A percentile compares a stretch with the other conserved stretches of the same genome.
phyloP scores from a whole-genome alignment of 2,797 vertebrate species.

The Squalus acanthias region DNA sequence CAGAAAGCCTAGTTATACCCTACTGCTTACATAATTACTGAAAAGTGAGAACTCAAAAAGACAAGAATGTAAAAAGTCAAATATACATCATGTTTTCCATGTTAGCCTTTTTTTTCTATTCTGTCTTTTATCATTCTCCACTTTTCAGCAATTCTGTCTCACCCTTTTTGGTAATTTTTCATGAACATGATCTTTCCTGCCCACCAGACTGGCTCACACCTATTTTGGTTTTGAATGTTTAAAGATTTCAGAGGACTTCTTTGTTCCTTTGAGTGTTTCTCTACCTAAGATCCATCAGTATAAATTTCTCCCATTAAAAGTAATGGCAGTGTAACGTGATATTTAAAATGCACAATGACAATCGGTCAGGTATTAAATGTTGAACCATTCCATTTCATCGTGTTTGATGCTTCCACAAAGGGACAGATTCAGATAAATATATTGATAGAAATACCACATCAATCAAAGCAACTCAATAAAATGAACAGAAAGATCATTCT shows the following conservation, averaged over 20 bases:
- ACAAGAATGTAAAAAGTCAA: background rate
- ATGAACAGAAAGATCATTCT: constrained; percentile 19
- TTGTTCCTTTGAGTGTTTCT: background rate
- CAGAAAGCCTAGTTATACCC: background rate
- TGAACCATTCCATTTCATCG: background rate
- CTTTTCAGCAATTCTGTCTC: background rate
- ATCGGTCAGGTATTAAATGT: background rate
- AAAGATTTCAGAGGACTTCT: background rate
- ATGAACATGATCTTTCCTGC: background rate
- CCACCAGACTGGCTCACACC: background rate
- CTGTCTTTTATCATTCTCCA: background rate
- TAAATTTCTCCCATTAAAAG: background rate
- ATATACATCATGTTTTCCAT: background rate
- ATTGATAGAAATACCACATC: background rate
- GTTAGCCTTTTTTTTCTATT: background rate
- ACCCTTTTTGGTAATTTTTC: background rate
- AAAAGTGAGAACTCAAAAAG: background rate
- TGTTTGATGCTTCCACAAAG: background rate
- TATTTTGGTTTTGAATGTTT: background rate
- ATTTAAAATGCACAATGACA: background rate
- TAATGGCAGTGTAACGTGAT: background rate
- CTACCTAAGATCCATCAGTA: background rate
- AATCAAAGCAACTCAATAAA: constrained; percentile 11
- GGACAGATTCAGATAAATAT: background rate
- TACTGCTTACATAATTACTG: background rate